Base-by-base conservation (phyloP, 1,140 invertebrate genomes). In the Druon quercuslanigerum region DNA sequence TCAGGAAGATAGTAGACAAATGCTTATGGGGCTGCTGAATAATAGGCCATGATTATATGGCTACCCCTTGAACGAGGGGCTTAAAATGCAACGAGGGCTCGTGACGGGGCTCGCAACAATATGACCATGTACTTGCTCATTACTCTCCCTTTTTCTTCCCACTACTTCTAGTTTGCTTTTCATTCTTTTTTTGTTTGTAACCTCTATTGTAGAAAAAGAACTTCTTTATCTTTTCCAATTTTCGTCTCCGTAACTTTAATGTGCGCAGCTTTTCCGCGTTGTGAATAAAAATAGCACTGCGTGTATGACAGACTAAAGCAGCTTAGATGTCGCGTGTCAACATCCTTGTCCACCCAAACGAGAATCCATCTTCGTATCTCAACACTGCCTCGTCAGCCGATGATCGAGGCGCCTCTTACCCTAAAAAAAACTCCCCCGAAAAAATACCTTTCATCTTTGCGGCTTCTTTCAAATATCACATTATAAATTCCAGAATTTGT, bases 31-130 rank as follows among this genome's bases (percentile, higher is more conserved):
- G 79, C 82, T 80, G 82, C 80, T 79, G 84, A 83, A 86, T 88
- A 87, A 87, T 86, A 82, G 84, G 81, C 78, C 79, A 79, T 82
- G 85, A 87, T 88, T 87, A 88, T 85, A 87, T 78, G 79, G 78
- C 57, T 83, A 79, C 80, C 79, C 77, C 79, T 82, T 82, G 73
- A 80, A 82, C 78, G 76, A 79, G 76, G 80, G 81, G 79, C 75
- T 82, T 79, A 78, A 79, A 66, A 74, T 77, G 70, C 77, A 82
- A 80, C 79, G 72, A 80, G 77, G 75, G 80, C 76, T 77, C 25
- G 16, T 66, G 25, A 40, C 57, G 13, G 33, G 57, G 11, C 20
- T 66, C 25, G 20, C 16, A 66, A 66, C 57, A 66, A 66, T 66
- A 66, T 25, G 13, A 33, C 40, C 11, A 46, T 46, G 40, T 46